A percentile compares a stretch with the other conserved stretches of the same genome.
Conservation (phyloP, 2,113 vertebrate species). For the Grus americana region DNA sequence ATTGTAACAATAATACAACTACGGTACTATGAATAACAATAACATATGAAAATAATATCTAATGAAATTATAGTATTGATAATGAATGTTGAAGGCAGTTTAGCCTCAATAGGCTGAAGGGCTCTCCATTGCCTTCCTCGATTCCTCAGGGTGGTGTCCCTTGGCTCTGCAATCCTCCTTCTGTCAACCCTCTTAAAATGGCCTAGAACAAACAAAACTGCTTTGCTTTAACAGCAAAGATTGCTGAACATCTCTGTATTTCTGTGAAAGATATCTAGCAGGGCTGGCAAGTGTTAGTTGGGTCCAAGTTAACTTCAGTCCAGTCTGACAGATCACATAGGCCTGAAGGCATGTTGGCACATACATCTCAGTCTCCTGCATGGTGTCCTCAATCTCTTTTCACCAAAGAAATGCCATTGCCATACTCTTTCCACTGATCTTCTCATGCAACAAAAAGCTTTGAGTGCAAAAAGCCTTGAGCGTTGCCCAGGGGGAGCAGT, state of each 20-base stretch:
- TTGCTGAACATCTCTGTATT: neutral
- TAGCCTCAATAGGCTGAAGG: neutral
- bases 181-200: neutral
- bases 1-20: neutral
- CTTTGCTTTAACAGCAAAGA: neutral
- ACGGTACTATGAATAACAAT: neutral
- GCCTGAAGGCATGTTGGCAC: neutral
- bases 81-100: neutral
- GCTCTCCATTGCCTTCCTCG: neutral
- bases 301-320: neutral
- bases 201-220: neutral
- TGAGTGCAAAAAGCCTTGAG: neutral
- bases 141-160: neutral
- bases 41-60: neutral
- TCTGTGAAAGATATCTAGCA: neutral
- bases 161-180: neutral
- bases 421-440: neutral
- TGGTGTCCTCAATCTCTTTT: neutral
- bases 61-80: neutral
- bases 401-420: neutral
- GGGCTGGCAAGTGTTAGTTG: neutral
- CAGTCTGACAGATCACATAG: neutral
- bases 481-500: neutral
- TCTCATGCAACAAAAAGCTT: neutral
- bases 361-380: accelerated